Evolutionary conservation across 1,140 invertebrate species (phyloP), one percentile per base, ranked within the genome.

Genomic region (Musca domestica): DNA sequence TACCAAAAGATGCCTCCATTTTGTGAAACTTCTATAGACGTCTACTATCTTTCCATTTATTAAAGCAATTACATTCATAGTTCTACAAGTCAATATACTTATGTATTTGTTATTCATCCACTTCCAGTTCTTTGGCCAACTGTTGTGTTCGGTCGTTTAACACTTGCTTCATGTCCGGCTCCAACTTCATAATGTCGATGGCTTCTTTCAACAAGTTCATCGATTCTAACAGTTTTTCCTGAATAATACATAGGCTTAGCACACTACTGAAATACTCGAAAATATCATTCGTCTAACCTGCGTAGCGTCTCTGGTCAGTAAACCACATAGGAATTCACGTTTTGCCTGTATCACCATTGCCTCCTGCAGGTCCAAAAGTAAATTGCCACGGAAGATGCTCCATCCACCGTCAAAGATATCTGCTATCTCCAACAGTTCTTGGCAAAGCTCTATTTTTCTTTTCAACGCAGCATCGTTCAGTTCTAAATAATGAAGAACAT

Each of bases 341-440:
- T 86, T 83, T 0, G 85, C 84, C 69, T 86, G 83, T 7, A 87
- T 75, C 1, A 85, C 82, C 70, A 88, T 76, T 0, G 86, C 84
- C 25, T 86, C 84, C 73, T 91, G 88, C 17, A 89, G 74, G 70
- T 91, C 89, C 25, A 89, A 84, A 0, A 90, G 77, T 27, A 91
- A 79, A 17, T 85, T 83, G 0, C 88, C 89, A 10, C 89, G 78
- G 66, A 90, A 86, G 64, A 85, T 83, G 4, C 86, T 85, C 76
- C 83, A 84, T 0, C 89, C 89, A 54, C 88, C 87, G 48, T 88
- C 87, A 61, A 92, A 75, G 48, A 86, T 78, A 56, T 88, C 84
- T 9, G 88, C 84, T 41, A 91, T 71, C 56, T 86, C 83, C 2
- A 91, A 71, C 1, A 91, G 76, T 69, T 92, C 89, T 27, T 87